Evolutionary conservation across 2,888 invertebrate species (phyloP).

Genomic region (Latrodectus elegans): DNA sequence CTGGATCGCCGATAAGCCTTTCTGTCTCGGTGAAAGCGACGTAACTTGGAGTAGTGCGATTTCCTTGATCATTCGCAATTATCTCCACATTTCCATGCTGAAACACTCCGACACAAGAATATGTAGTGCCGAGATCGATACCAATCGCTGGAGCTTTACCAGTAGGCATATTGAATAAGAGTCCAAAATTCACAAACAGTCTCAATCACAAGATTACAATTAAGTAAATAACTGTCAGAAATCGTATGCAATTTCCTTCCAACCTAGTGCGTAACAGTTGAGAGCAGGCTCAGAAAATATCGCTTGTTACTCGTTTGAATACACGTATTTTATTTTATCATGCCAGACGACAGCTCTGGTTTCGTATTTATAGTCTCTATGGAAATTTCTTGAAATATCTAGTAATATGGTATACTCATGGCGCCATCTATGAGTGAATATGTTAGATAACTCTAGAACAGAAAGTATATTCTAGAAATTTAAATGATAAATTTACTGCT

Average conservation of each 20-base stretch:
- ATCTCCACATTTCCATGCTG: slow-evolving; percentile 89
- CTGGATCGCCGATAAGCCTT: slow-evolving; percentile 88
- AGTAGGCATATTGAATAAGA: not conserved
- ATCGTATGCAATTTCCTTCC: not conserved
- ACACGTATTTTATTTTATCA: not conserved
- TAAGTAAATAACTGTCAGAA: not conserved
- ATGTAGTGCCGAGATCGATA: slow-evolving; percentile 92
- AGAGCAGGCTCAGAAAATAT: not conserved
- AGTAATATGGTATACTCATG: too few relatives aligned
- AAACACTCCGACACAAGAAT: slow-evolving; percentile 88
- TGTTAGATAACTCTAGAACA: too few relatives aligned
- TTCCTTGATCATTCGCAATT: slow-evolving; percentile 88
- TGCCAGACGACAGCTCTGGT: not conserved
- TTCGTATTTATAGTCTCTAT: not conserved
- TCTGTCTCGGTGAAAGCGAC: slow-evolving; percentile 91
- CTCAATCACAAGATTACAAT: not conserved
- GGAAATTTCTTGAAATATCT: too few relatives aligned
- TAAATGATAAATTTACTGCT: too few relatives aligned
- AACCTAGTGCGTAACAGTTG: not conserved
- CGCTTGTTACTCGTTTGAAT: not conserved
- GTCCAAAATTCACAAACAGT: too few relatives aligned
- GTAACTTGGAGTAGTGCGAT: slow-evolving; percentile 87
- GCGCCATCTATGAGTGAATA: too few relatives aligned
- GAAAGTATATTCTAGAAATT: too few relatives aligned
- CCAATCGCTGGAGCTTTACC: slow-evolving; percentile 77